phyloP scores from a whole-genome alignment of 1,140 invertebrate genomes.

The Aricia agestis region DNA sequence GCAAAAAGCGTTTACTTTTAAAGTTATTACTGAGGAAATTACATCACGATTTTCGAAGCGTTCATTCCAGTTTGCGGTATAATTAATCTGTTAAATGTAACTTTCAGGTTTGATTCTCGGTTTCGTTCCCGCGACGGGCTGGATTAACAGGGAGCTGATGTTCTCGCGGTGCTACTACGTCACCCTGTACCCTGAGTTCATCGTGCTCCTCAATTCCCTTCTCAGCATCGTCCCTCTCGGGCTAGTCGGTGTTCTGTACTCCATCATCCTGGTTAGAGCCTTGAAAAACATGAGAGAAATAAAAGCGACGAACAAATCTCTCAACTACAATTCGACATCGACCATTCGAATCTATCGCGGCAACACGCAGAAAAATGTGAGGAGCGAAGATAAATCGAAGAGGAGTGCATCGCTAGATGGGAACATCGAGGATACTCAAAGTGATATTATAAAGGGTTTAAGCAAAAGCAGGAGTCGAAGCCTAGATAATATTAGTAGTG shows the following conservation, averaged over 20 bases:
- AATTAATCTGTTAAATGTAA: background rate
- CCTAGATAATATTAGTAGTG: conserved; percentile 30
- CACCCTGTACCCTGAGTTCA: conserved; percentile 62
- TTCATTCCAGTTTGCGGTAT: background rate
- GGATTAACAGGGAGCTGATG: conserved; percentile 67
- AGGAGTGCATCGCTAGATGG: conserved; percentile 55
- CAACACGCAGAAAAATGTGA: conserved; percentile 35
- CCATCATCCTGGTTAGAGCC: conserved; percentile 74
- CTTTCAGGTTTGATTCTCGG: conserved; percentile 73
- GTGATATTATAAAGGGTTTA: conserved; percentile 23
- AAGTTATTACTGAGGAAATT: background rate
- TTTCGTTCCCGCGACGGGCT: conserved; percentile 76
- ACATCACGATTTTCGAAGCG: background rate
- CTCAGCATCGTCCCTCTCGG: conserved; percentile 75
- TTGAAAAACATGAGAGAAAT: conserved; percentile 69
- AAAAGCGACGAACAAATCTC: conserved; percentile 42
- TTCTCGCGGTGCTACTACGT: conserved; percentile 75
- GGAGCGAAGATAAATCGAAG: conserved; percentile 33
- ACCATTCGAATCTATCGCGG: conserved; percentile 57
- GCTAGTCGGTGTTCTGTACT: conserved; percentile 73
- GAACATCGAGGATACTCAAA: background rate
- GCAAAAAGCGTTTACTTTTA: background rate
- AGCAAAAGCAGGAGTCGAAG: conserved; percentile 45
- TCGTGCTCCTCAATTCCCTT: conserved; percentile 73
- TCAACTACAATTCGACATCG: conserved; percentile 36